phyloP scores from a whole-genome alignment of 2,888 invertebrate genomes.

The Sesia bembeciformis region DNA sequence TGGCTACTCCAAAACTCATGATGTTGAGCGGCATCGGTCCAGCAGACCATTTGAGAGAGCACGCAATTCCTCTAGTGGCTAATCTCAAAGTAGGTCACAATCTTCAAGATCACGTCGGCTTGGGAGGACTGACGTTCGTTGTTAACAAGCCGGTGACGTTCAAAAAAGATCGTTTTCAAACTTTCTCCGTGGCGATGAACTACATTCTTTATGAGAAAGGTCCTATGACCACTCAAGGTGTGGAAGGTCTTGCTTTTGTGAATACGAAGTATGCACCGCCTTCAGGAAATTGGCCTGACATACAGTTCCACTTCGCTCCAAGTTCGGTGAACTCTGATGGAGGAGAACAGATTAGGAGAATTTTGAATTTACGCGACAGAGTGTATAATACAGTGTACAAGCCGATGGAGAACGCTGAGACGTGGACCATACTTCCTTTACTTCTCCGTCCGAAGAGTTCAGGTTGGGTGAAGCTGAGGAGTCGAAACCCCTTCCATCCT shows the following conservation, averaged over 20 bases:
- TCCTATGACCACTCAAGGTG: slow-evolving; percentile 88
- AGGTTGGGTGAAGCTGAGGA: slow-evolving; percentile 89
- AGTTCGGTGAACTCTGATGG: slow-evolving; percentile 89
- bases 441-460: slow-evolving; percentile 89
- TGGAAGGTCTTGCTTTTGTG: slow-evolving; percentile 90
- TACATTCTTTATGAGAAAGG: slow-evolving; percentile 87
- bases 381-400: slow-evolving; percentile 91
- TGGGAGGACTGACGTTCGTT: slow-evolving; percentile 88
- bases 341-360: slow-evolving; percentile 84
- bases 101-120: slow-evolving; percentile 90
- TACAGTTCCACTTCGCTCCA: slow-evolving; percentile 91
- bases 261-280: slow-evolving; percentile 90
- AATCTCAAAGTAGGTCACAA: slow-evolving; percentile 88
- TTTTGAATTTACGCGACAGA: slow-evolving; percentile 83
- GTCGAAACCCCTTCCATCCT: slow-evolving; percentile 85
- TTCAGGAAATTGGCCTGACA: slow-evolving; percentile 85
- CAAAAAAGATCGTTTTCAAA: slow-evolving; percentile 84
- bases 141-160: slow-evolving; percentile 87
- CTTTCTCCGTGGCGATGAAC: slow-evolving; percentile 84
- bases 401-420: slow-evolving; percentile 83
- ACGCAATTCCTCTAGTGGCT: slow-evolving; percentile 82
- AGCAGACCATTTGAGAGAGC: slow-evolving; percentile 80
- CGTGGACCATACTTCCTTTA: slow-evolving; percentile 88
- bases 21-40: slow-evolving; percentile 94
- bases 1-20: slow-evolving; percentile 90